Conservation (phyloP, 2,797 vertebrate species). For the Lagocephalus sceleratus region DNA sequence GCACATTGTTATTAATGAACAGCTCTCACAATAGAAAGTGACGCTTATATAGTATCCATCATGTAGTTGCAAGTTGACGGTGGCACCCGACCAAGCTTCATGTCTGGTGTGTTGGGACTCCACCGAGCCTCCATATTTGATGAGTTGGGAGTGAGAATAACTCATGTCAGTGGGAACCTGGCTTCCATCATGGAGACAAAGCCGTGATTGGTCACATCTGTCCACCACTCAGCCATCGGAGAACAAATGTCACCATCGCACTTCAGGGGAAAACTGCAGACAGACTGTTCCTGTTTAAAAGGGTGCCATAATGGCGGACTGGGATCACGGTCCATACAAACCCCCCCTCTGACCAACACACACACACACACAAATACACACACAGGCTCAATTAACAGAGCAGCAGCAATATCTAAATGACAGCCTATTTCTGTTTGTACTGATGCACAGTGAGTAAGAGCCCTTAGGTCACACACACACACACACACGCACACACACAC, state of each 20-base stretch:
- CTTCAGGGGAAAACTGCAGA: conserved; percentile 32
- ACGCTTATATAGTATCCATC: too few relatives aligned
- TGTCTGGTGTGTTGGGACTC: too few relatives aligned
- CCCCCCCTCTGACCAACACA: conserved; percentile 18
- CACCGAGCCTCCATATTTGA: background rate
- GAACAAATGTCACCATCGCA: conserved; percentile 64
- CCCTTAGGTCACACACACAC: conserved; percentile 61
- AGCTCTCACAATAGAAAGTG: too few relatives aligned
- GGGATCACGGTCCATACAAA: conserved; percentile 45
- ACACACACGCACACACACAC: conserved; percentile 10
- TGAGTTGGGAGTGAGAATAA: conserved; percentile 6
- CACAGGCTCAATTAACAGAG: conserved; percentile 48
- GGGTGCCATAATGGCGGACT: conserved; percentile 61
- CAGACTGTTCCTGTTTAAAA: conserved; percentile 50
- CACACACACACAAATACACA: conserved; percentile 22
- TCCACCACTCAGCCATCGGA: conserved; percentile 32
- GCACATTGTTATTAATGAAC: too few relatives aligned
- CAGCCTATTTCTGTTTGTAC: conserved; percentile 63
- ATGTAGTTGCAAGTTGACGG: too few relatives aligned
- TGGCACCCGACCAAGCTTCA: too few relatives aligned
- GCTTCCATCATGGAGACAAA: conserved; percentile 12
- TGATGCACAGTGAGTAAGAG: conserved; percentile 51
- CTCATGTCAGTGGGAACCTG: conserved; percentile 14
- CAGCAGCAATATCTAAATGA: conserved; percentile 47
- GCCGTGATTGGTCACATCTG: conserved; percentile 26